phyloP scores from a whole-genome alignment of 2,888 invertebrate genomes.

The Eupithecia insigniata region DNA sequence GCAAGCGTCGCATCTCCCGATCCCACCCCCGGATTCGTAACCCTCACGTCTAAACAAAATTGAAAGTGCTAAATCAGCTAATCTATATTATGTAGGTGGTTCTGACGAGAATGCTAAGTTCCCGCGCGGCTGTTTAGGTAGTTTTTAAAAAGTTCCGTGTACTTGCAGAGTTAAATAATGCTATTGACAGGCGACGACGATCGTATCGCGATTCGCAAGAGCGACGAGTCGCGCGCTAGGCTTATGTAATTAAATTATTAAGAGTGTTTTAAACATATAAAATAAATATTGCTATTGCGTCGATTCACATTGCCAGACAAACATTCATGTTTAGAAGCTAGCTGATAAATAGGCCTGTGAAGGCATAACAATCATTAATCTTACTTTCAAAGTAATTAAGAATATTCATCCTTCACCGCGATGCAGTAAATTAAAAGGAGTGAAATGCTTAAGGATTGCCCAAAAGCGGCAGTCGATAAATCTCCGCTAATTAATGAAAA shows the following conservation, averaged over 20 bases:
- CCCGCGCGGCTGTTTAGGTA: too few species aligned
- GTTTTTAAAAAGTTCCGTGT: too few species aligned
- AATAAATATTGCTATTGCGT: background rate
- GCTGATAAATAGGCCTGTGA: background rate
- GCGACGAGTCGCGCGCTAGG: too few species aligned
- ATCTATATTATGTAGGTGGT: conserved; percentile 46
- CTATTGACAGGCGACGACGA: too few species aligned
- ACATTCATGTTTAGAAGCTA: background rate
- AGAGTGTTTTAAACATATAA: too few species aligned
- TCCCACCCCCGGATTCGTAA: conserved; percentile 42
- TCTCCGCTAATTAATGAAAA: conserved; percentile 33
- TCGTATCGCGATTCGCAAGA: too few species aligned
- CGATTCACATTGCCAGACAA: background rate
- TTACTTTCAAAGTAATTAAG: background rate
- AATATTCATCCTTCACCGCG: background rate
- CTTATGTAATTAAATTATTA: too few species aligned
- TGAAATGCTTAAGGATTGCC: conserved; percentile 13
- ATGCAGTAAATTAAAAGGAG: background rate
- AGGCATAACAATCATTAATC: background rate
- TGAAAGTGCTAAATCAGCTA: conserved; percentile 28
- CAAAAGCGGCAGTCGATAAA: conserved; percentile 33
- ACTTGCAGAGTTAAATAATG: too few species aligned
- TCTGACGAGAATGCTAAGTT: conserved; percentile 49
- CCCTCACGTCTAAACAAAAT: conserved; percentile 43
- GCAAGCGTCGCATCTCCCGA: conserved; percentile 44